Conservation (phyloP, 2,888 invertebrate genomes). For the Orthosia cruda region DNA sequence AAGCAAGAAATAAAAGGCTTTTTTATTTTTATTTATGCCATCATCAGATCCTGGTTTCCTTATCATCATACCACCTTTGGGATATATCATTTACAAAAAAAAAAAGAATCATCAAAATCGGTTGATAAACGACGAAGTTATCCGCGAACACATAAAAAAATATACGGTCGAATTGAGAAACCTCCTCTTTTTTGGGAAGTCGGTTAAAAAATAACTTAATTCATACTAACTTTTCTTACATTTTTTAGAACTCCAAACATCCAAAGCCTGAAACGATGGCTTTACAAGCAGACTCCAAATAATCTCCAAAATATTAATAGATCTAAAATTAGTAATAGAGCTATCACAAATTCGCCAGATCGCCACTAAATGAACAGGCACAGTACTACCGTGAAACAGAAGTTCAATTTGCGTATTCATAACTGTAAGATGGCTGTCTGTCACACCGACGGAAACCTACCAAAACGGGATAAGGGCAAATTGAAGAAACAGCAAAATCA, state of each 20-base stretch:
- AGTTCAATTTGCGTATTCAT: slow-evolving; percentile 86
- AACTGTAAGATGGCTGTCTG: slow-evolving; percentile 74
- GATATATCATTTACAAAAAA: too few species aligned
- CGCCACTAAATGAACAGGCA: slow-evolving; percentile 79
- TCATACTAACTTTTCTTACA: not conserved
- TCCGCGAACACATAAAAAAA: too few species aligned
- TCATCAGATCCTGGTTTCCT: too few species aligned
- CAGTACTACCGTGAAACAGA: slow-evolving; percentile 74
- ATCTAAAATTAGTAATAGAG: slow-evolving; percentile 22
- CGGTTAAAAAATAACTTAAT: too few species aligned
- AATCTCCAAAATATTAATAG: slow-evolving; percentile 36
- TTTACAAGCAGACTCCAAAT: not conserved
- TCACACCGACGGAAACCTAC: slow-evolving; percentile 70
- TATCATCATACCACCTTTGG: too few species aligned
- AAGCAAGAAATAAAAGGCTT: too few species aligned
- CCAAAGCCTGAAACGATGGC: not conserved
- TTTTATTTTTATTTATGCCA: too few species aligned
- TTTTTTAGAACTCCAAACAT: not conserved
- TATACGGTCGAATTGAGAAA: too few species aligned
- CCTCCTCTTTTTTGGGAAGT: too few species aligned
- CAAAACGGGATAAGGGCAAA: not conserved
- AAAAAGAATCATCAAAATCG: too few species aligned
- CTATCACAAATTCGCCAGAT: slow-evolving; percentile 73
- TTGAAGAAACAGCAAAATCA: not conserved
- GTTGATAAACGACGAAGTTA: too few species aligned